phyloP scores from a whole-genome alignment of 2,888 invertebrate species.

The Noctua janthe region DNA sequence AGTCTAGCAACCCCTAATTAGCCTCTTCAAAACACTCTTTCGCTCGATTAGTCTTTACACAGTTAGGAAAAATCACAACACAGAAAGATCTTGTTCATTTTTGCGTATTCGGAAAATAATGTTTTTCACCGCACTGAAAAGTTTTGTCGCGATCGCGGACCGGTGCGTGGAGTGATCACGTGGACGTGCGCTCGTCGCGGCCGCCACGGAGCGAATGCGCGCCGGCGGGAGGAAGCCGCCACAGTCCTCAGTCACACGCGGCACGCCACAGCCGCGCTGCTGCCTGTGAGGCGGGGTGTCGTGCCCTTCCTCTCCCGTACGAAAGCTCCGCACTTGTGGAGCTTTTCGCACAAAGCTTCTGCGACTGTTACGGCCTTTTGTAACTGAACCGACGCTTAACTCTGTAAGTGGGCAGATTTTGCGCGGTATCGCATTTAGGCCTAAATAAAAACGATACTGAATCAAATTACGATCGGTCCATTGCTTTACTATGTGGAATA shows the following conservation, averaged over 20 bases:
- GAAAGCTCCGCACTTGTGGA: constrained; percentile 82
- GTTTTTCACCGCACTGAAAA: constrained; percentile 85
- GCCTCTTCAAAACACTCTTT: constrained; percentile 84
- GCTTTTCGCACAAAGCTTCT: constrained; percentile 82
- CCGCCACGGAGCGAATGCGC: constrained; percentile 85
- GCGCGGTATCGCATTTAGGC: constrained; percentile 87
- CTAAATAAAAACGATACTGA: constrained; percentile 85
- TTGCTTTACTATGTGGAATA: constrained; percentile 32
- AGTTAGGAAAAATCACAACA: constrained; percentile 80
- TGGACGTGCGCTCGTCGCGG: constrained; percentile 78
- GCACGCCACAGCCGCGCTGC: constrained; percentile 53
- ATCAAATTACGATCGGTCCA: constrained; percentile 70
- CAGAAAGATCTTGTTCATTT: constrained; percentile 81
- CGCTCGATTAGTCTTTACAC: constrained; percentile 82
- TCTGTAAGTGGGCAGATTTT: constrained; percentile 90
- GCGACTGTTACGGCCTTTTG: constrained; percentile 76
- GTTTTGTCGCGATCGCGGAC: constrained; percentile 87
- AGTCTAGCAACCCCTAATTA: constrained; percentile 88
- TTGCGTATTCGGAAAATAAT: constrained; percentile 69
- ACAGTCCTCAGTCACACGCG: constrained; percentile 30
- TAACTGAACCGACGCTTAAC: constrained; percentile 79
- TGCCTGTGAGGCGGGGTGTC: constrained; percentile 81
- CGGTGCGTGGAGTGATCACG: constrained; percentile 52
- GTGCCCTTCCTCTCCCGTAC: constrained; percentile 84
- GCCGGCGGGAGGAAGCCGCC: constrained; percentile 73